Percentiles rank a stretch among this genome's conserved stretches.
phyloP scores from a whole-genome alignment of 2,888 invertebrate species.

The Drosophila lacicola region DNA sequence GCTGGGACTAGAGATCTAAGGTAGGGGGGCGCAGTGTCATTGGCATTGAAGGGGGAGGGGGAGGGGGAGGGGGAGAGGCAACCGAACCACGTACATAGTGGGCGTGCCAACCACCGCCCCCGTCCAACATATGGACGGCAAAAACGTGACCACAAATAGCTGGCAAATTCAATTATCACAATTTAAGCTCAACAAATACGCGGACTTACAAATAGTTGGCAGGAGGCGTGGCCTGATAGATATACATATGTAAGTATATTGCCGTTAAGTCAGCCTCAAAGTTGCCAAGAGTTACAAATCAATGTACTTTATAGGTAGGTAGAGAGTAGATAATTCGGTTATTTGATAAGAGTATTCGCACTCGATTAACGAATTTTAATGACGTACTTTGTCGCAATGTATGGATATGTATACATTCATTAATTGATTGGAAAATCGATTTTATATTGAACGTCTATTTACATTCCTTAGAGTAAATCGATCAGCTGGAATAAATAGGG shows the following conservation, averaged over 20 bases:
- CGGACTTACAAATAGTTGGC: background rate
- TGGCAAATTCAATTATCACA: slow-evolving; percentile 64
- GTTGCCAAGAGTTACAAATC: slow-evolving; percentile 1
- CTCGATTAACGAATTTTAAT: too few species aligned
- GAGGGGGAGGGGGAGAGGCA: background rate
- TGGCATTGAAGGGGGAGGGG: background rate
- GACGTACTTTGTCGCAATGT: too few species aligned
- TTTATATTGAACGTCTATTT: too few species aligned
- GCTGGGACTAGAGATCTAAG: background rate
- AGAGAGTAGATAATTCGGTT: background rate
- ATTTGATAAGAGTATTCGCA: background rate
- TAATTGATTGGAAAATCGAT: too few species aligned
- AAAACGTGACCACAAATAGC: slow-evolving; percentile 66
- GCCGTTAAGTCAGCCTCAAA: background rate
- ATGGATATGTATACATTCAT: too few species aligned
- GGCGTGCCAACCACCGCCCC: slow-evolving; percentile 27
- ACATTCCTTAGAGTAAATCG: too few species aligned
- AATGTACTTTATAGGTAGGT: background rate
- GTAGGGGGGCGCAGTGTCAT: background rate
- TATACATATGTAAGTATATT: background rate
- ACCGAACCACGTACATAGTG: background rate
- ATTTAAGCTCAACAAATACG: slow-evolving; percentile 30
- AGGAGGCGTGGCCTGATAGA: background rate
- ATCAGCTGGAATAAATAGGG: too few species aligned
- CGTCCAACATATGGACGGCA: slow-evolving; percentile 11